Percentiles rank a stretch among this genome's conserved stretches.
phyloP scores from a whole-genome alignment of 2,113 vertebrate species.

The Onychostruthus taczanowskii region DNA sequence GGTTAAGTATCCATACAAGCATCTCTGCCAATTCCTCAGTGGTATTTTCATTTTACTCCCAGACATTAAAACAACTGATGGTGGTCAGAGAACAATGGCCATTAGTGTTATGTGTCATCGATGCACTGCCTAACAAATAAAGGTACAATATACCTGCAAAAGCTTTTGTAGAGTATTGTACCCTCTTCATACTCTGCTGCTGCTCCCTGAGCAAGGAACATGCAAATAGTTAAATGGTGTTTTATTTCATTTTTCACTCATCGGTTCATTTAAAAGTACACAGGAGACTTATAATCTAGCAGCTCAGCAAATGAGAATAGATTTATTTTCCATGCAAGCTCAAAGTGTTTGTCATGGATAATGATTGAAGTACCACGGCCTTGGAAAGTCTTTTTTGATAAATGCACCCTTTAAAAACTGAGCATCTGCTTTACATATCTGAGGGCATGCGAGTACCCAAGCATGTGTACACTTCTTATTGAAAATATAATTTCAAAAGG shows the following conservation, averaged over 20 bases:
- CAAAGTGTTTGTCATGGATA: neutral
- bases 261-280: neutral
- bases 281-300: neutral
- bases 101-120: neutral
- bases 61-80: neutral
- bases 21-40: neutral
- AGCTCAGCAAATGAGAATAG: neutral
- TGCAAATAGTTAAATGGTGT: neutral
- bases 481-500: neutral
- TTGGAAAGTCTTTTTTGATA: neutral
- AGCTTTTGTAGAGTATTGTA: neutral
- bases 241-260: constrained; percentile 7
- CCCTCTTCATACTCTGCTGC: neutral
- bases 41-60: neutral
- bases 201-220: neutral
- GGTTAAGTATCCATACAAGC: neutral
- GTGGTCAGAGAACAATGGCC: neutral
- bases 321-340: neutral
- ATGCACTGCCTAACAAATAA: neutral
- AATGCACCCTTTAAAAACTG: neutral
- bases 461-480: neutral
- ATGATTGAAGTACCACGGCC: neutral
- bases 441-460: neutral
- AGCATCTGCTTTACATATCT: neutral
- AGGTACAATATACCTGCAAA: neutral